Base-by-base conservation (phyloP, 37 sponge, comb jelly and placozoan genomes). In the Spongilla lacustris region DNA sequence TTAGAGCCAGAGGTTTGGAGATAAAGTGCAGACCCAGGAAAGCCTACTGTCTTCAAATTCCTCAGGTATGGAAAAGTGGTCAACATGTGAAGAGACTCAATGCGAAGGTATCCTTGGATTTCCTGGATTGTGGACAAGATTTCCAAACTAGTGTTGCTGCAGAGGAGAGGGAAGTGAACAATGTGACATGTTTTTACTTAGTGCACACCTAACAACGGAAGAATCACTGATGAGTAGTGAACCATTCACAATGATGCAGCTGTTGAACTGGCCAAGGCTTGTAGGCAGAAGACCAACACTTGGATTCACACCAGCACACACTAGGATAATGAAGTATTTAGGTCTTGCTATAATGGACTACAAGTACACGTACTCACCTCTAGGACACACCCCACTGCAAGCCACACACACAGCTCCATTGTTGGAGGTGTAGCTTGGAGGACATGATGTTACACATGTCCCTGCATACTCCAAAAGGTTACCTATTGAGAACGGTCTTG, bases 31-130 rank as follows among this genome's bases (percentile, higher is more conserved):
- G 58, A 6, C 19, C 58, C 58, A 13, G 36, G 14, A 26, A 66
- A 72, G 1, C 88, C 92, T 31, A 92, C 48, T 11, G 33, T 73
- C 17, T 67, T 23, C 37, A 92, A 73, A 69, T 87, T 92, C 24
- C 74, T 71, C 11, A 92, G 77, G 81, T 89, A 92, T 23, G 76
- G 92, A 41, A 83, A 87, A 25, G 75, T 17, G 19, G 66, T 50
- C 0, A 25, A 17, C 50, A 31, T 19, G n/a, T 2, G 0, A 68
- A 67, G 76, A 6, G 77, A 22, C 14, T 4, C 8, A 25, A 92
- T 87, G 0, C 35, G 1, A 25, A 92, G 81, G 19, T 80, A 41
- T 27, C 92, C 92, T 75, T 78, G 58, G 13, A 92, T 92, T 70
- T 92, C 92, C 34, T 80, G 10, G 35, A 92, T 87, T 19, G 79